A percentile compares a stretch with the other conserved stretches of the same genome.
Conservation (phyloP, 2,113 vertebrate species). For the Morphnarchus princeps region DNA sequence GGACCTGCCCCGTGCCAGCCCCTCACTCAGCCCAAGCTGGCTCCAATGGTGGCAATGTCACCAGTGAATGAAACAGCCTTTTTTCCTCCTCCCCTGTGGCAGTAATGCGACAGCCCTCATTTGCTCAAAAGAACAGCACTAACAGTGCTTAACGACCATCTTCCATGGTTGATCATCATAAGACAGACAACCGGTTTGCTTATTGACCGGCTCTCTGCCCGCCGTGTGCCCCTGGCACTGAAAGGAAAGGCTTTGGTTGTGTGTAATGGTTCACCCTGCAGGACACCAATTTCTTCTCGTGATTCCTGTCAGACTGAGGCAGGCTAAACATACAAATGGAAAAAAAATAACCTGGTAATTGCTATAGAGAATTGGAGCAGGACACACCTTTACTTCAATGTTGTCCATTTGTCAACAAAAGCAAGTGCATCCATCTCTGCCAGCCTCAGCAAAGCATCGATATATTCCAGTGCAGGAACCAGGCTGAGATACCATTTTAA, state of each 20-base stretch:
- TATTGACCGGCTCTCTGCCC: fast-evolving
- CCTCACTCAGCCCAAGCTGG: fast-evolving
- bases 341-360: not conserved
- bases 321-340: not conserved
- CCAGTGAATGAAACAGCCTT: not conserved
- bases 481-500: not conserved
- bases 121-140: not conserved
- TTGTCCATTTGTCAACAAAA: not conserved
- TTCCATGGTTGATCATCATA: not conserved
- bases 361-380: not conserved
- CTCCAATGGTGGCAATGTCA: not conserved
- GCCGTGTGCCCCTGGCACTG: fast-evolving
- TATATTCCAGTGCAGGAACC: not conserved
- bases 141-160: not conserved
- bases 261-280: not conserved
- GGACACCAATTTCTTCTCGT: not conserved
- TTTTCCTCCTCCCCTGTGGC: not conserved
- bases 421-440: fast-evolving
- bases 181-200: not conserved
- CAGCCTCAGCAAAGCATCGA: not conserved
- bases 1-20: not conserved
- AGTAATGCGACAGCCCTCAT: not conserved
- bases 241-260: not conserved
- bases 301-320: not conserved
- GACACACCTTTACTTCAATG: not conserved